Conservation (phyloP, 1,140 invertebrate species). For the Paralvinella palmiformis region DNA sequence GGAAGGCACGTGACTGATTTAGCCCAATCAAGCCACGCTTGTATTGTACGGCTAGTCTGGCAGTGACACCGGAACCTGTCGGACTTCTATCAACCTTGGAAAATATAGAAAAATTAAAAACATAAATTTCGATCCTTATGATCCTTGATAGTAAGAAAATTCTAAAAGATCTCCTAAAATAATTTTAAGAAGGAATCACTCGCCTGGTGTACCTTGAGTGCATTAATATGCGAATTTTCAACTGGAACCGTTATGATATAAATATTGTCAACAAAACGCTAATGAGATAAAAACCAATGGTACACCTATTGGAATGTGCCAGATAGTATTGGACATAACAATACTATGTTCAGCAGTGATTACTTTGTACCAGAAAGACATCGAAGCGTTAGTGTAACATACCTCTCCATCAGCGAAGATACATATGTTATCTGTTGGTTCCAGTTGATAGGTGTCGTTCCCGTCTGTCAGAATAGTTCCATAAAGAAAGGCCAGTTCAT, state of each 20-base stretch:
- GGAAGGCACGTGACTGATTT: conserved; percentile 31
- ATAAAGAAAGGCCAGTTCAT: conserved; percentile 41
- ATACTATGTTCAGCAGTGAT: no score
- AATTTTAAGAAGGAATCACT: no score
- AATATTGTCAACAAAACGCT: no score
- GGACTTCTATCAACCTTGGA: conserved; percentile 45
- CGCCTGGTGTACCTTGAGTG: no score
- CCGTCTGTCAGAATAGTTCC: conserved; percentile 47
- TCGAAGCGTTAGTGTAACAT: background rate
- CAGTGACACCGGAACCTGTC: conserved; percentile 42
- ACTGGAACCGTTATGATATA: no score
- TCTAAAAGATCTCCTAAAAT: no score
- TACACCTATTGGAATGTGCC: no score
- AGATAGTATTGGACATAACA: no score
- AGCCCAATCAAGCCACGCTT: conserved; percentile 28
- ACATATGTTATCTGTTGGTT: conserved; percentile 33
- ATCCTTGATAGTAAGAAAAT: no score
- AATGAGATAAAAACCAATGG: no score
- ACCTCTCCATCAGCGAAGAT: conserved; percentile 47
- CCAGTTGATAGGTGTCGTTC: conserved; percentile 21
- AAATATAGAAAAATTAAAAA: background rate
- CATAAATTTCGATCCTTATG: no score
- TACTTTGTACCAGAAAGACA: background rate
- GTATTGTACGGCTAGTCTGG: conserved; percentile 41
- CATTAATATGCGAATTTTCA: no score